Evolutionary conservation across 2,888 invertebrate genomes (phyloP), one percentile per base, ranked within the genome.

Genomic region (Sarcophaga carnaria): DNA sequence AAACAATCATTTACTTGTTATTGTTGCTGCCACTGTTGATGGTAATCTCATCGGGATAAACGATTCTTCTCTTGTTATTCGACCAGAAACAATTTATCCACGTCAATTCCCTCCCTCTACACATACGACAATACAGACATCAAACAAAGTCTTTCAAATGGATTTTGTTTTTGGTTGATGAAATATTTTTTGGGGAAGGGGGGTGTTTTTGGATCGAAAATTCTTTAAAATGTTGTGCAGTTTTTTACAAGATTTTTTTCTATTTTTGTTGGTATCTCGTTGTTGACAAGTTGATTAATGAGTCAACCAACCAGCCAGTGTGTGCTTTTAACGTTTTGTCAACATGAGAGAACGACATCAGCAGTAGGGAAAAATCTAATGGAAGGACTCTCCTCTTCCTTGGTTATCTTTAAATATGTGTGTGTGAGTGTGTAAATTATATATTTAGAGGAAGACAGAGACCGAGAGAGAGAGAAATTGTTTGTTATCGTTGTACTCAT

Each of bases 221-320:
- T 45, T 17, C 6, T 45, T 63, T 1, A 54, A 62, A n/a, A 47
- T 80, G 17, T 72, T 66, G 64, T 47, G 60, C 14, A 49, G 20
- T 62, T 59, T 37, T n/a, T 25, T 69, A 66, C 66, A n/a, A 17
- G 37, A 66, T 66, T 62, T 22, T 37, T 74, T 20, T 1, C 2
- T 70, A 47, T 20, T 69, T 62, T 49, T 75, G 10, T 54, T 25
- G 11, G 22, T 76, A n/a, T 3, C 25, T 63, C 67, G 27, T 14
- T 45, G 62, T 70, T 74, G 72, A 78, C 81, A 84, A 64, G 78
- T 81, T 87, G 86, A 87, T 87, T 84, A 84, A 87, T 87, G 84
- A 81, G 80, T 47, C 81, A 62, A 37, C 10, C 37, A 37, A 0
- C 37, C 10, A 37, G 37, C 8, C 64, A 81, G 78, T 87, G 83